Base-by-base conservation (phyloP, 2,888 invertebrate species). In the Catonia carolina region DNA sequence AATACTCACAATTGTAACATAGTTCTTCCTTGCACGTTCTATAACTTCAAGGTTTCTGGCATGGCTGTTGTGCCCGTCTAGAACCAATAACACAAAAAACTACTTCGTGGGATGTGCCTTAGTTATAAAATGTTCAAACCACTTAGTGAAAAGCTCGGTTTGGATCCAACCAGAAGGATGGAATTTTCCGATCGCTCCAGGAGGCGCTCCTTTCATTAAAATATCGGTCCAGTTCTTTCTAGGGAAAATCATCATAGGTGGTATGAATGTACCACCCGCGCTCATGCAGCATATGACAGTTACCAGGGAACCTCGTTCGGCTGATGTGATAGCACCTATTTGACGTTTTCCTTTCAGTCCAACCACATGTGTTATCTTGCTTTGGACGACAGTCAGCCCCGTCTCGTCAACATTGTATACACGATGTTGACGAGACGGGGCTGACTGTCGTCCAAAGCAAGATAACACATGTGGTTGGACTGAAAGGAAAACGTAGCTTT, bases 341-440 rank as follows among this genome's bases (percentile, higher is more conserved):
- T 70, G 69, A 27, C 64, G 52, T 64, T 69, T 69, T 12, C 70
- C 70, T 61, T 66, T 65, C 3, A 50, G 60, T 5, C 63, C 64
- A 22, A 69, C 53, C 15, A 70, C 62, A 59, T 67, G 50, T 10
- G 64, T 61, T 35, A 67, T 64, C 58, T 65, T 64, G 10, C 62
- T 66, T 57, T 64, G 69, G 4, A 70, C 68, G 8, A 67, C 63
- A 14, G 66, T 58, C 3, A 72, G 56, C 1, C 70, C 71, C 14
- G 69, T 70, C 61, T 71, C 69, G 55, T 71, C 69, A 0, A 69
- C 66, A 54, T 70, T 71, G 50, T 62, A 69, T 18, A 69, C 48
- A 1, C 55, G 15, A 10, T 55, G 66, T 69, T 0, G 69, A 71
- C 55, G 69, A 71, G 61, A 70, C 69, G 14, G 71, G 70, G 1